Percentiles rank a stretch among this genome's conserved stretches.
These are phyloP conservation scores for Conchocele bisecta DNA, from an alignment of 2,888 invertebrate genomes.

Conservation along the genomic window DNA sequence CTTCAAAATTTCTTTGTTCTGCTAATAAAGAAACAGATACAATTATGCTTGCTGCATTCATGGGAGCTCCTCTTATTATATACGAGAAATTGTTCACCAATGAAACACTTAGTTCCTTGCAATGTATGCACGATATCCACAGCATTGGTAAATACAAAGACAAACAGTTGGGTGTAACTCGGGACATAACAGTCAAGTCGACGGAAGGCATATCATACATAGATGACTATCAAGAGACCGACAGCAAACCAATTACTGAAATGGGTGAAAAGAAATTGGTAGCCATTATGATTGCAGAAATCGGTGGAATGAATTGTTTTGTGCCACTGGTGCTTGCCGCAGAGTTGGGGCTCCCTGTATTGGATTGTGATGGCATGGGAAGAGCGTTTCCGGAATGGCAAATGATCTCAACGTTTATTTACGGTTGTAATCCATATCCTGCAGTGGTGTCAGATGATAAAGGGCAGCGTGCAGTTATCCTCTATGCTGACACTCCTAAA, in stretches of 20 bases:
- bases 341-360: conserved; percentile 68
- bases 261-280: conserved; percentile 51
- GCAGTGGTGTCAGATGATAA: conserved; percentile 69
- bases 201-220: conserved; percentile 62
- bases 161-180: conserved; percentile 46
- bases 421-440: conserved; percentile 69
- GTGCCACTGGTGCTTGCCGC: conserved; percentile 75
- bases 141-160: conserved; percentile 57
- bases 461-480: conserved; percentile 67
- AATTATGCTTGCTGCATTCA: conserved; percentile 63
- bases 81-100: conserved; percentile 70
- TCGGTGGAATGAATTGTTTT: conserved; percentile 78
- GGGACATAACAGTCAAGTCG: conserved; percentile 52
- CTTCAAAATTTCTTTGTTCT: conserved; percentile 58
- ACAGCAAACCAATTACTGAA: not conserved
- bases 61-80: conserved; percentile 76
- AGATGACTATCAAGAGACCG: conserved; percentile 56
- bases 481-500: conserved; percentile 66
- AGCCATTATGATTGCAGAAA: conserved; percentile 73
- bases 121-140: conserved; percentile 64
- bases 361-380: conserved; percentile 80
- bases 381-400: conserved; percentile 79
- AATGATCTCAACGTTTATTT: conserved; percentile 75
- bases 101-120: conserved; percentile 63
- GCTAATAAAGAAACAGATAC: conserved; percentile 59